Evolutionary conservation across 2,888 invertebrate genomes (phyloP).

Genomic region (Morpho deidamia): DNA sequence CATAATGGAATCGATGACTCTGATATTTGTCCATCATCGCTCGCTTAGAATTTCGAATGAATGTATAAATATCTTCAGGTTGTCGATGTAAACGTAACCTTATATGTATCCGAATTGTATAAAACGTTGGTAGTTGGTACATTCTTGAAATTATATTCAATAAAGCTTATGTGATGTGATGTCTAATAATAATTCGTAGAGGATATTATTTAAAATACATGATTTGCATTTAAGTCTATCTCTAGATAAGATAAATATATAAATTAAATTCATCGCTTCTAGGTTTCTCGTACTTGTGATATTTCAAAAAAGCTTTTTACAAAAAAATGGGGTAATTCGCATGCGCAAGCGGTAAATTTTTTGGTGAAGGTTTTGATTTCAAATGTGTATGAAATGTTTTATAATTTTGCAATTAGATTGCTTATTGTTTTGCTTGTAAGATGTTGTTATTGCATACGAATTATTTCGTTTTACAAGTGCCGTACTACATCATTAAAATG

Average conservation of each 20-base stretch:
- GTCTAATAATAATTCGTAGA: constrained; percentile 57
- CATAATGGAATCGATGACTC: constrained; percentile 8
- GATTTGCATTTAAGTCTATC: constrained; percentile 36
- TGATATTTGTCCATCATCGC: constrained; percentile 9
- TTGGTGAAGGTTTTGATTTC: constrained; percentile 66
- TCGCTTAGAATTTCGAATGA: constrained; percentile 4
- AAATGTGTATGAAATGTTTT: constrained; percentile 37
- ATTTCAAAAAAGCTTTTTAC: constrained; percentile 33
- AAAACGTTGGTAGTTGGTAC: constrained; percentile 46
- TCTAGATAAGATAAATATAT: constrained; percentile 34
- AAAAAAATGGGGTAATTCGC: constrained; percentile 49
- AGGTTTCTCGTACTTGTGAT: constrained; percentile 34
- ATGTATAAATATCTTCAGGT: constrained; percentile 1
- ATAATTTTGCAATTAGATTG: constrained; percentile 59
- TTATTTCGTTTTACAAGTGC: constrained; percentile 55
- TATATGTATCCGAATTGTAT: neutral
- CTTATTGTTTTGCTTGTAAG: constrained; percentile 67
- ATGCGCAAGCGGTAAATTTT: constrained; percentile 51
- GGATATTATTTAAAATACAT: constrained; percentile 36
- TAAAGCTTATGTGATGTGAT: constrained; percentile 76
- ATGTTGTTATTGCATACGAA: constrained; percentile 49
- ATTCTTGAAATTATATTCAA: constrained; percentile 52
- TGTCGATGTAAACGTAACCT: neutral
- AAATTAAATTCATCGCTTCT: constrained; percentile 39
- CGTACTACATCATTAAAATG: constrained; percentile 43